Conservation (phyloP, 2,113 vertebrate species). For the Casuarius casuarius region DNA sequence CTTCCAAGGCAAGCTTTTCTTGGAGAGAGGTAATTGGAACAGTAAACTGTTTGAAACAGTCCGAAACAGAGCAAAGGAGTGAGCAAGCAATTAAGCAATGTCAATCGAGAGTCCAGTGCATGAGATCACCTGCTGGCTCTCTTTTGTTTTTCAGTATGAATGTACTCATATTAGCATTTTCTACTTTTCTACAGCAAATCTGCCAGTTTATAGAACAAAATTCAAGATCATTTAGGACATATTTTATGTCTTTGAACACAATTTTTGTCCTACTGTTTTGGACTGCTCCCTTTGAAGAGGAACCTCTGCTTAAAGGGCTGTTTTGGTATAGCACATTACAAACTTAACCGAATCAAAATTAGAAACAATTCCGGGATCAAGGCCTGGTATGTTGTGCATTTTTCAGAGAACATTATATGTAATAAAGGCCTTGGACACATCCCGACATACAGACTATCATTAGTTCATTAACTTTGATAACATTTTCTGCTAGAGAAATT, state of each 20-base stretch:
- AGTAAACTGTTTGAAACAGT: not conserved
- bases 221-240: not conserved
- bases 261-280: not conserved
- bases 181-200: not conserved
- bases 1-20: not conserved
- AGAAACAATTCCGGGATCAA: not conserved
- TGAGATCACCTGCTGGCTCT: not conserved
- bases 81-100: not conserved
- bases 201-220: not conserved
- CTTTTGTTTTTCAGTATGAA: not conserved
- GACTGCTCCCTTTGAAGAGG: not conserved
- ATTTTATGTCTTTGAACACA: not conserved
- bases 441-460: not conserved
- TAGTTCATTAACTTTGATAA: not conserved
- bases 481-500: not conserved
- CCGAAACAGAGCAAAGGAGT: not conserved
- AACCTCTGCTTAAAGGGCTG: not conserved
- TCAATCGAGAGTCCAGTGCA: not conserved
- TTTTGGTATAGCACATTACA: not conserved
- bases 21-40: not conserved
- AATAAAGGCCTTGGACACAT: not conserved
- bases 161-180: not conserved
- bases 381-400: not conserved
- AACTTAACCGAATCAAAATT: not conserved
- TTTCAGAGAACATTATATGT: not conserved